A percentile compares a stretch with the other conserved stretches of the same genome.
phyloP scores from a whole-genome alignment of 2,113 vertebrate genomes.

The pig (Sus scrofa) region DNA sequence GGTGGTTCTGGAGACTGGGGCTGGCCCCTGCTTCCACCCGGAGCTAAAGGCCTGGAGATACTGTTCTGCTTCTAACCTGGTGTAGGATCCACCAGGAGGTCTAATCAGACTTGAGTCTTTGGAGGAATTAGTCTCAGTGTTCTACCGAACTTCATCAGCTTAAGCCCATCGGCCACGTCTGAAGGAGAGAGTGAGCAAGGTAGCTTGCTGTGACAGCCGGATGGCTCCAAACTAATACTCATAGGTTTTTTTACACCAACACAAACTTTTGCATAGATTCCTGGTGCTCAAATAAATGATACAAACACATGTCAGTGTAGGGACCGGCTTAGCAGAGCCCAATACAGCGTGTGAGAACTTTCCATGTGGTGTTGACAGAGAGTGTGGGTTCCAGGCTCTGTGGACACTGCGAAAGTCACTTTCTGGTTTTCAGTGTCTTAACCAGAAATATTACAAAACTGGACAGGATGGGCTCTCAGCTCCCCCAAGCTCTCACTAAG shows the following conservation, averaged over 20 bases:
- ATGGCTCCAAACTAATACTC: background rate
- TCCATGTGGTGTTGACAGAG: rapidly evolving
- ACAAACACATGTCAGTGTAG: too few species aligned
- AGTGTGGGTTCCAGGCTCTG: background rate
- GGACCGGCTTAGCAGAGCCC: too few species aligned
- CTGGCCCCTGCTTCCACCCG: background rate
- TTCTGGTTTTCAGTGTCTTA: background rate
- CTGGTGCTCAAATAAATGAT: background rate
- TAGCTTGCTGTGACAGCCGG: background rate
- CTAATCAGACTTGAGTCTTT: rapidly evolving
- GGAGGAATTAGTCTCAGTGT: background rate
- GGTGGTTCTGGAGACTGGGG: background rate
- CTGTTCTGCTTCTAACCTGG: background rate
- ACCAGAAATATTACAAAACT: background rate
- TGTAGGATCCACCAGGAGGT: background rate
- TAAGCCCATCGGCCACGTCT: background rate
- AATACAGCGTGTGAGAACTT: background rate
- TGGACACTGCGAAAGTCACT: background rate
- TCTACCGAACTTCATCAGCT: background rate
- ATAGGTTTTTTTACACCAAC: background rate
- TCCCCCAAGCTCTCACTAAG: background rate
- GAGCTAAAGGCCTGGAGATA: background rate
- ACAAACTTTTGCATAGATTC: background rate
- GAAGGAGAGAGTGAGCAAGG: background rate
- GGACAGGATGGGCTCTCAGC: too few species aligned